Conservation (phyloP, 2,888 invertebrate genomes). For the Tetragonula carbonaria region DNA sequence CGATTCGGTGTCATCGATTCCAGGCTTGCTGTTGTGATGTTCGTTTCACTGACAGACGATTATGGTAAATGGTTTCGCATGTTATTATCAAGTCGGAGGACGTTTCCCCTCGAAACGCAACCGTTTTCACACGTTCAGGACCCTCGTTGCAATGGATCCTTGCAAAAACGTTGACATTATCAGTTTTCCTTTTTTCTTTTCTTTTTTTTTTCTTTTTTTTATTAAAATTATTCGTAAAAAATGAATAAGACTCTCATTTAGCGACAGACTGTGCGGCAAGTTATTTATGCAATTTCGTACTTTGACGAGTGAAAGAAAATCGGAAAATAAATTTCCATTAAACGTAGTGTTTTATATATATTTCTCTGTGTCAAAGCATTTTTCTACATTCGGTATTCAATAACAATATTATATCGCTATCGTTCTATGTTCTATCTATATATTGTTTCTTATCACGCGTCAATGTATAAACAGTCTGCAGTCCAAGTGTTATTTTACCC, state of each 20-base stretch:
- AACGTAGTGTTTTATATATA: neutral
- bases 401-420: too few species aligned
- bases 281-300: neutral
- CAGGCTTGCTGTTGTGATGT: conserved; percentile 76
- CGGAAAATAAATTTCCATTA: neutral
- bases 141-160: neutral
- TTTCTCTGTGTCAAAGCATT: neutral
- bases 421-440: too few species aligned
- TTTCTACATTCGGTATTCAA: neutral
- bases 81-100: neutral
- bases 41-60: conserved; percentile 75
- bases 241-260: too few species aligned
- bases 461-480: neutral
- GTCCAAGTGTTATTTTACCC: neutral
- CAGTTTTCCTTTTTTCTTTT: too few species aligned
- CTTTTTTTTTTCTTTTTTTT: neutral
- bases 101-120: neutral
- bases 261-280: too few species aligned
- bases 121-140: neutral
- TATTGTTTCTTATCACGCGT: too few species aligned
- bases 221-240: neutral
- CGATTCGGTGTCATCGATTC: conserved; percentile 47
- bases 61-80: conserved; percentile 74
- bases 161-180: neutral
- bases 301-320: neutral